A percentile compares a stretch with the other conserved stretches of the same genome.
Conservation (phyloP, 2,797 vertebrate species). For the Delichon dasypus region DNA sequence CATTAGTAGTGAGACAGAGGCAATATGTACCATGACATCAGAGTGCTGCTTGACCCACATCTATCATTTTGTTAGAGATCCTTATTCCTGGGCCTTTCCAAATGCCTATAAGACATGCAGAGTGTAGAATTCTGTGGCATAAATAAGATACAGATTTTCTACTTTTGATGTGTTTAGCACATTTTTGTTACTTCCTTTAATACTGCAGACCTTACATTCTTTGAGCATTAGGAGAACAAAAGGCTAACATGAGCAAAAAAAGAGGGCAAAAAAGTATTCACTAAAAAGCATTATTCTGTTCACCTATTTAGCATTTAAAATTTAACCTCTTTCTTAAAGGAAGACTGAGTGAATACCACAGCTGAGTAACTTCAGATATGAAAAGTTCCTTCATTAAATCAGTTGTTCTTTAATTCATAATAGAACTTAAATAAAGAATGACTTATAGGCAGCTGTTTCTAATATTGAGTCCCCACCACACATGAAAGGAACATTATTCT, state of each 20-base stretch:
- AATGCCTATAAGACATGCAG: conserved; percentile 43
- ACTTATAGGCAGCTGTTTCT: conserved; percentile 89
- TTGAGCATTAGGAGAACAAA: conserved; percentile 73
- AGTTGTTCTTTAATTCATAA: conserved; percentile 88
- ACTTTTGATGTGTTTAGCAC: conserved; percentile 80
- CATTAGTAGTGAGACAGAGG: conserved; percentile 75
- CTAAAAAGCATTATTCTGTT: conserved; percentile 49
- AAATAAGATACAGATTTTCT: conserved; percentile 79
- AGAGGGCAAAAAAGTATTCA: background rate
- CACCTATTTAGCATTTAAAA: conserved; percentile 69
- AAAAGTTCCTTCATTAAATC: conserved; percentile 88
- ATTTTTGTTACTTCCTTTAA: conserved; percentile 81
- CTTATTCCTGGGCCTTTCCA: conserved; percentile 43
- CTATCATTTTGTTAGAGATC: conserved; percentile 71
- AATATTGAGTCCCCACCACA: conserved; percentile 83
- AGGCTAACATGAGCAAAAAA: conserved; percentile 53
- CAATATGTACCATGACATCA: conserved; percentile 74
- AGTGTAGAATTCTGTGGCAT: conserved; percentile 48
- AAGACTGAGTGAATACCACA: conserved; percentile 68
- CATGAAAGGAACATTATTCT: conserved; percentile 87
- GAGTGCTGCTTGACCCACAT: conserved; percentile 72
- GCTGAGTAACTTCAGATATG: conserved; percentile 79
- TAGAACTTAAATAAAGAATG: conserved; percentile 92
- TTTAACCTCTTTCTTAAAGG: conserved; percentile 38
- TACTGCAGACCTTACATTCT: conserved; percentile 67